phyloP scores from a whole-genome alignment of 2,888 invertebrate species.

The Macaria liturata region DNA sequence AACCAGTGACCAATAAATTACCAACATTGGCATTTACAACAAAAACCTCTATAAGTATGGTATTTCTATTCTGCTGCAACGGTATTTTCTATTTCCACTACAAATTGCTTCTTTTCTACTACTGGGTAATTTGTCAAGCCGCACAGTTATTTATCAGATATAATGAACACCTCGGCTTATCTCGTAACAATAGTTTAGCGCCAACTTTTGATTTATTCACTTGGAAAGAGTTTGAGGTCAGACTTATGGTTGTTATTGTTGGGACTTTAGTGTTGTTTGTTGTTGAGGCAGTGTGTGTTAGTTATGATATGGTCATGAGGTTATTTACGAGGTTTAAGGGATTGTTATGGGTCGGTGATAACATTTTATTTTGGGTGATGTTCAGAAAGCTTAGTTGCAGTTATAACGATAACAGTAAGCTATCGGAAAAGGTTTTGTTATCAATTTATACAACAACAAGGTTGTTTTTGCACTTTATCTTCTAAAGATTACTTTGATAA shows the following conservation, averaged over 20 bases:
- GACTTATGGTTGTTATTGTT: slow-evolving; percentile 28
- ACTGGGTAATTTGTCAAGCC: slow-evolving; percentile 54
- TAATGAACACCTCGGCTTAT: slow-evolving; percentile 69
- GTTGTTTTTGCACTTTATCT: no score
- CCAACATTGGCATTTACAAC: no score
- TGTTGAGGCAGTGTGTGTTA: slow-evolving; percentile 15
- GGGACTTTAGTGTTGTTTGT: slow-evolving; percentile 27
- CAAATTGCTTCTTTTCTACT: slow-evolving; percentile 28
- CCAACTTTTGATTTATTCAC: slow-evolving; percentile 68
- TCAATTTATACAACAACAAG: no score
- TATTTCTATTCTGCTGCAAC: no score
- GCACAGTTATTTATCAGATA: slow-evolving; percentile 63
- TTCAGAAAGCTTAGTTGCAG: no score
- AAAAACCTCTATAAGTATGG: no score
- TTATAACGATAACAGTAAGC: no score
- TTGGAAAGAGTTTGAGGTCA: slow-evolving; percentile 45
- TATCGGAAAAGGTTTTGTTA: no score
- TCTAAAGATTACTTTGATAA: no score
- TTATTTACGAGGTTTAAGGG: slow-evolving; percentile 18
- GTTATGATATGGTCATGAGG: slow-evolving; percentile 15
- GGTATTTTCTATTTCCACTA: slow-evolving; percentile 10
- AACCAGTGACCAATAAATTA: no score
- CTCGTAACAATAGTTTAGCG: slow-evolving; percentile 57
- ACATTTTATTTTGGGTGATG: neutral
- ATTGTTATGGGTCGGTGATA: slow-evolving; percentile 4